Percentiles rank a stretch among this genome's conserved stretches.
These are phyloP conservation scores for Nomada flava DNA, from an alignment of 2,888 invertebrate genomes.

Conservation along the genomic window DNA sequence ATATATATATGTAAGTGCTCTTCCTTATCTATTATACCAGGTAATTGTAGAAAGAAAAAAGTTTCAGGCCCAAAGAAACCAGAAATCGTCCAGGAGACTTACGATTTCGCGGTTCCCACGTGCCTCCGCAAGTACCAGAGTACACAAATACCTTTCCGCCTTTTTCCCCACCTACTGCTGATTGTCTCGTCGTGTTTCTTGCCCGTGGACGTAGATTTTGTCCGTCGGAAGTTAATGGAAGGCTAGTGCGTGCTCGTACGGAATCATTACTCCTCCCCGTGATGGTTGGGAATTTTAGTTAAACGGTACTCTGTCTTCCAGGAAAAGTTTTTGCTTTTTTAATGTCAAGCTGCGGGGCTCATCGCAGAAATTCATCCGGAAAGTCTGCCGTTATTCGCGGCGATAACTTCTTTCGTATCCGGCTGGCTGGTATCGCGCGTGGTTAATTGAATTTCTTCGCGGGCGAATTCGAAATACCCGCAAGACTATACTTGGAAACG, in stretches of 20 bases:
- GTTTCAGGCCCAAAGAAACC: constrained; percentile 12
- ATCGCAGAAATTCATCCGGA: constrained; percentile 6
- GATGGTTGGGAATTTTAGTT: constrained; percentile 52
- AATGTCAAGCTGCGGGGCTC: constrained; percentile 2
- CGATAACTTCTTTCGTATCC: neutral
- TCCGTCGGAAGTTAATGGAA: constrained; percentile 61
- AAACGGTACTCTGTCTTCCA: constrained; percentile 32
- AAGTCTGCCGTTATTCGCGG: neutral
- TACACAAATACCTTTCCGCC: constrained; percentile 70
- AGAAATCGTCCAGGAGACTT: constrained; percentile 35
- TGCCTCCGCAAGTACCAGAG: constrained; percentile 69
- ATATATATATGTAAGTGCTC: constrained; percentile 25
- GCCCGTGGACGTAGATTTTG: constrained; percentile 48
- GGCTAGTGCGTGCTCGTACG: constrained; percentile 64
- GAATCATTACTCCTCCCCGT: constrained; percentile 59
- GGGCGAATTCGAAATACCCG: neutral
- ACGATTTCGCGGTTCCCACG: constrained; percentile 81
- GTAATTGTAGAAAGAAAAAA: constrained; percentile 66
- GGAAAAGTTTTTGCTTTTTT: constrained; percentile 14
- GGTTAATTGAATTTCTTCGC: constrained; percentile 37
- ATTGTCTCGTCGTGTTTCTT: constrained; percentile 68
- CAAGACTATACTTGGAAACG: constrained; percentile 32
- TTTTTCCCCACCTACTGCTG: constrained; percentile 72
- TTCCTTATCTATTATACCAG: constrained; percentile 79
- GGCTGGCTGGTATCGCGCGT: constrained; percentile 1